Conservation (phyloP, 2,888 invertebrate genomes). For the Hyles lineata region DNA sequence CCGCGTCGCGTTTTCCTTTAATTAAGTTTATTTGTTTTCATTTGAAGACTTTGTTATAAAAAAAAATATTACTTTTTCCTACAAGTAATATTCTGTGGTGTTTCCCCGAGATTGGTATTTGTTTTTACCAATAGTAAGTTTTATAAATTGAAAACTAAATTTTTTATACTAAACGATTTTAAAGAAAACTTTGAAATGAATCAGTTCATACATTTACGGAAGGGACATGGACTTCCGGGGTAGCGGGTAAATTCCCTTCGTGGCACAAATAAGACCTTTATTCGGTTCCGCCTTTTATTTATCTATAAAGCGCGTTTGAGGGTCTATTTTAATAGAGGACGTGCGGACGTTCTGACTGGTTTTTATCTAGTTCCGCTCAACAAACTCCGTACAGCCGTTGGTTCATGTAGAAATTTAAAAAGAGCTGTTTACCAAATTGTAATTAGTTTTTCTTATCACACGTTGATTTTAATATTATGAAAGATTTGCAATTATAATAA, state of each 20-base stretch:
- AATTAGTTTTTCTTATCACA: too few species aligned
- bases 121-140: neutral
- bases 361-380: neutral
- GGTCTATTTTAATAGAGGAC: neutral
- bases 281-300: slow-evolving; percentile 13
- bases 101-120: neutral
- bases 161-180: too few species aligned
- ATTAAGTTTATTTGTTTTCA: neutral
- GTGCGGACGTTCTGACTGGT: neutral
- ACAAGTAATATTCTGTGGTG: neutral
- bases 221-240: neutral
- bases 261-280: neutral
- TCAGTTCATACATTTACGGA: neutral
- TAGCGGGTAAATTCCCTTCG: neutral
- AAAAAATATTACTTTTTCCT: neutral
- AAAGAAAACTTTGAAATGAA: neutral
- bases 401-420: too few species aligned
- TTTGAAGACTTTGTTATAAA: neutral
- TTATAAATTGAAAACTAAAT: neutral
- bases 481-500: neutral
- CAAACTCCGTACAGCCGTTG: too few species aligned
- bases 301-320: neutral
- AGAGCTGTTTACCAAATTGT: too few species aligned
- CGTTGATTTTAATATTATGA: too few species aligned
- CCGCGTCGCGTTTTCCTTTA: neutral